Base-by-base conservation (phyloP, 2,113 vertebrate genomes). In the Sprattus sprattus region DNA sequence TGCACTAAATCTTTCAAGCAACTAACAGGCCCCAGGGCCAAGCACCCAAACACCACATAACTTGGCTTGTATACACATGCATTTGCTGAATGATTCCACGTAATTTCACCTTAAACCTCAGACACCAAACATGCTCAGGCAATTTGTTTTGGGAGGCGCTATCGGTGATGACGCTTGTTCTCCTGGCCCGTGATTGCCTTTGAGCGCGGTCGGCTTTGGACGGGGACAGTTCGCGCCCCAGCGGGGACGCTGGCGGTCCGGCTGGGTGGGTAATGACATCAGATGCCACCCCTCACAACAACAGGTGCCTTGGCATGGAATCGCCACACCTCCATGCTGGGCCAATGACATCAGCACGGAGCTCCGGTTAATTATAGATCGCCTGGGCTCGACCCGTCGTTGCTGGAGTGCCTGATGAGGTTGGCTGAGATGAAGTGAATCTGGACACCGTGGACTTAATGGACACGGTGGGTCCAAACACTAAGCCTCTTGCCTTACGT, bases 201-300 rank as follows among this genome's bases (percentile, higher is more conserved):
- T 54, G 49, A 89, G 87, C 87, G 84, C 84, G 92, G 92, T 89
- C 88, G 89, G 87, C 75, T 95, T 96, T 96, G 95, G 94, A 95
- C 96, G 96, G 95, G 95, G 96, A 97, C 97, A 97, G 97, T 98
- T 97, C 97, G 97, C 96, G 96, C 97, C 97, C 94, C 97, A 97
- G 97, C 97, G 89, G 97, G 97, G 95, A 96, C 94, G 92, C 94
- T 94, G 96, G 95, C 95, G 95, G 95, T 98, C 98, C 97, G 97
- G 96, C 97, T 99, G 98, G 92, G 97, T 96, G 96, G 98, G 98
- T 99, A 99, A 99, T 99, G 97, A 99, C 97, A 97, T 99, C 98
- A 99, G 97, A 98, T 99, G 98, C 96, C 97, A 96, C 94, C 91
- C 97, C 97, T 96, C 96, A 97, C 97, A 98, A 99, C 98, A 99